phyloP scores from a whole-genome alignment of 2,113 vertebrate genomes.

The Colinus virginianus region DNA sequence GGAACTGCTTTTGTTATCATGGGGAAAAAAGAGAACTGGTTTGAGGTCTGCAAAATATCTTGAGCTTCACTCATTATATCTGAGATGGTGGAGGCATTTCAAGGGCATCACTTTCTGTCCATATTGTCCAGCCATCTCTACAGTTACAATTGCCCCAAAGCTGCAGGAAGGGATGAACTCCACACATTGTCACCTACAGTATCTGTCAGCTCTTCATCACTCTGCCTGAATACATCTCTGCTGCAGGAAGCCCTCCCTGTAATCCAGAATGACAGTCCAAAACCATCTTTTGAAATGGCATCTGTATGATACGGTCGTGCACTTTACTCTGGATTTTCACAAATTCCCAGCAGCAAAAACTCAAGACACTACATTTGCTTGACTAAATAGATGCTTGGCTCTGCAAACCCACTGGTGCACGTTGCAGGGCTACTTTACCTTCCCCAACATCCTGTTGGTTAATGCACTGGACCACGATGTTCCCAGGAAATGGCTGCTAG shows the following conservation, averaged over 20 bases:
- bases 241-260: not conserved
- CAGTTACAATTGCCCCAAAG: not conserved
- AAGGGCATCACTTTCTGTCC: not conserved
- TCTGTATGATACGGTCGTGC: not conserved
- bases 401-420: not conserved
- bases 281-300: not conserved
- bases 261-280: not conserved
- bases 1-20: not conserved
- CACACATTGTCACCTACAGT: not conserved
- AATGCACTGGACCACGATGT: accelerated
- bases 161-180: not conserved
- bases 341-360: not conserved
- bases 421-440: not conserved
- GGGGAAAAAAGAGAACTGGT: not conserved
- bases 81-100: not conserved
- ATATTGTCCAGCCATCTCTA: not conserved
- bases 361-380: not conserved
- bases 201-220: not conserved
- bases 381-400: not conserved
- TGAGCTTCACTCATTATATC: not conserved
- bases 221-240: too few species aligned
- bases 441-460: not conserved
- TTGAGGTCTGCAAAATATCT: not conserved
- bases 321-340: not conserved
- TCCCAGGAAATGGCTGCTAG: not conserved